Evolutionary conservation across 2,113 vertebrate genomes (phyloP), one percentile per base, ranked within the genome.

Genomic region (Forbesichthys agassizii): DNA sequence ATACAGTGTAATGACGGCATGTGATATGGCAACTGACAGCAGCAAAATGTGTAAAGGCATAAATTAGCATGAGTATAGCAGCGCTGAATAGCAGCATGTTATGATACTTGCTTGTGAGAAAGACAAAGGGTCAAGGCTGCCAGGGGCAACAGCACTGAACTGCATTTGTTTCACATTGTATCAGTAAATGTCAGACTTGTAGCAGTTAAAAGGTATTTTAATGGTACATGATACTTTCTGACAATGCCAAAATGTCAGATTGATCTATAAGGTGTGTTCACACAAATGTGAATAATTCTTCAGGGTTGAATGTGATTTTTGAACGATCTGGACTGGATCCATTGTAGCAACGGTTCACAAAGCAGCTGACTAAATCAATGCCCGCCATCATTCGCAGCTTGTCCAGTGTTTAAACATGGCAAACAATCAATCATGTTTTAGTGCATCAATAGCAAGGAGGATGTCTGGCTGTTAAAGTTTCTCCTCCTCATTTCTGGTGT

Each of bases 161-260:
- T 33, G 16, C 27, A 59, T 51, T 57, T 59, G 69, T 63, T 33
- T 71, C 61, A 71, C 68, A 83, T 82, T 48, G 62, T 27, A 53
- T 63, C 73, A 63, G 71, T 69, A 74, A 74, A 82, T 61, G 77
- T 67, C 56, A 56, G 59, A 42, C 9, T 13, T 52, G 56, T 67
- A 36, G 51, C 68, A 60, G 60, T 67, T 68, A 42, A 62, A 68
- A 62, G 42, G 64, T 11, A 27, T 54, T 69, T 33, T 64, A 68
- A 68, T 71, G 65, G 58, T 82, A 74, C 48, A 42, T 42, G 57
- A 48, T 47, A 67, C 33, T 54, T 16, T 69, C 57, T 79, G 69
- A 76, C 78, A 75, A 54, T 42, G 61, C 68, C 66, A 80, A 74
- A 83, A 81, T 81, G 74, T 77, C 75, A 83, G 53, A 68, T 8